phyloP scores from a whole-genome alignment of 64 coral and sea anemone species.

The Actinia equina region DNA sequence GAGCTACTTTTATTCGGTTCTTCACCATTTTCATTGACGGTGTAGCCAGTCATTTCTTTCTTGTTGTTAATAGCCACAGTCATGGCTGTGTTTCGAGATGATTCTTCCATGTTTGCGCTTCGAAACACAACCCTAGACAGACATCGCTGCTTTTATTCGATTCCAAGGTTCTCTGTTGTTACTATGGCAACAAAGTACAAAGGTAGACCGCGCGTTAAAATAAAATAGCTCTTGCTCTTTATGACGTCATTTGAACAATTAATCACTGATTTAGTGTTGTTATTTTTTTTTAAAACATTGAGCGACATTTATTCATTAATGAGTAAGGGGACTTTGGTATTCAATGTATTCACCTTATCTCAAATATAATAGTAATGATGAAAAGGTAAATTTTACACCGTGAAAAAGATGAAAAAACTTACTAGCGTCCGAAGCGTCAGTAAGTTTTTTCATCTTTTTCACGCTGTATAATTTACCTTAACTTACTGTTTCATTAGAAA shows the following conservation, averaged over 20 bases:
- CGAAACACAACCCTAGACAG: slow-evolving; percentile 43
- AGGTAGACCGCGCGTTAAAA: neutral
- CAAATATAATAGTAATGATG: no score
- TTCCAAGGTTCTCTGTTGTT: slow-evolving; percentile 28
- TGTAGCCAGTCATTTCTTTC: slow-evolving; percentile 50
- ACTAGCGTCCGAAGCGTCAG: no score
- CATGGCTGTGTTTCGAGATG: slow-evolving; percentile 38
- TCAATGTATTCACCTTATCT: no score
- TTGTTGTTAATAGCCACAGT: slow-evolving; percentile 67
- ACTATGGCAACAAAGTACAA: slow-evolving; percentile 50
- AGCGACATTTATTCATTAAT: neutral
- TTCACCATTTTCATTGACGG: slow-evolving; percentile 31
- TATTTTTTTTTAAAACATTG: neutral
- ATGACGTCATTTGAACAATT: neutral
- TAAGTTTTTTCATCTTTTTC: no score
- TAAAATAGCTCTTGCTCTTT: neutral
- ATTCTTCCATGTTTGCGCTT: neutral
- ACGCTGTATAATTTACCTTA: no score
- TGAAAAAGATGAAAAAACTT: no score
- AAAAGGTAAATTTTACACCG: no score
- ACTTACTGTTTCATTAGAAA: no score
- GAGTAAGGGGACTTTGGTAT: no score
- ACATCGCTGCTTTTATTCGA: slow-evolving; percentile 19
- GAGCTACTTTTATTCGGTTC: slow-evolving; percentile 36
- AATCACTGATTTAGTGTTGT: no score